These are phyloP conservation scores for Arrhopalites spinosus DNA, from an alignment of 2,888 invertebrate species.

Conservation along the genomic window DNA sequence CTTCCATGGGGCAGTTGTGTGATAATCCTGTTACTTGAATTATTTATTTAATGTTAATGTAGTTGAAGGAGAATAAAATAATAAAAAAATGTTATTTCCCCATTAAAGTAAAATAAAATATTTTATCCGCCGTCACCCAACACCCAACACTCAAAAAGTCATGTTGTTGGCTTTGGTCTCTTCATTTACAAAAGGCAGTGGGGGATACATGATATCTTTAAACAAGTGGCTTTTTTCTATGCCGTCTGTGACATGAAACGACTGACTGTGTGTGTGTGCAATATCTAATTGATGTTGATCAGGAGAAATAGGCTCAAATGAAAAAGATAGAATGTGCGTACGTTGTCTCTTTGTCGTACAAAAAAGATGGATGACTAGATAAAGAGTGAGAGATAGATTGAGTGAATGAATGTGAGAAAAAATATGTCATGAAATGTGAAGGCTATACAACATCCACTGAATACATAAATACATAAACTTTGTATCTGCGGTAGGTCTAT, in stretches of 20 bases:
- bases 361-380: constrained; percentile 32
- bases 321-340: constrained; percentile 33
- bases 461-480: not conserved
- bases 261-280: constrained; percentile 24
- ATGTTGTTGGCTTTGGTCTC: too few species aligned
- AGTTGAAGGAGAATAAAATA: not conserved
- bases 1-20: not conserved
- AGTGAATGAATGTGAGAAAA: constrained; percentile 34
- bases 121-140: too few species aligned
- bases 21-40: not conserved
- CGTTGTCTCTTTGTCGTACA: constrained; percentile 32
- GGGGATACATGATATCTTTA: too few species aligned
- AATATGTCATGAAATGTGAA: constrained; percentile 34
- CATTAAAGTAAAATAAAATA: too few species aligned
- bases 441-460: not conserved
- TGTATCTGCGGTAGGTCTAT: constrained; percentile 38
- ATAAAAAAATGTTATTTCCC: not conserved
- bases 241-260: not conserved
- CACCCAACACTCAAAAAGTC: too few species aligned
- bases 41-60: not conserved
- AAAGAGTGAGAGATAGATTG: constrained; percentile 31
- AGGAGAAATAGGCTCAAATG: constrained; percentile 31
- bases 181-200: too few species aligned
- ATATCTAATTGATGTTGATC: constrained; percentile 31
- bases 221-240: not conserved